A percentile compares a stretch with the other conserved stretches of the same genome.
Conservation (phyloP, 2,888 invertebrate species). For the Aphidoletes aphidimyza region DNA sequence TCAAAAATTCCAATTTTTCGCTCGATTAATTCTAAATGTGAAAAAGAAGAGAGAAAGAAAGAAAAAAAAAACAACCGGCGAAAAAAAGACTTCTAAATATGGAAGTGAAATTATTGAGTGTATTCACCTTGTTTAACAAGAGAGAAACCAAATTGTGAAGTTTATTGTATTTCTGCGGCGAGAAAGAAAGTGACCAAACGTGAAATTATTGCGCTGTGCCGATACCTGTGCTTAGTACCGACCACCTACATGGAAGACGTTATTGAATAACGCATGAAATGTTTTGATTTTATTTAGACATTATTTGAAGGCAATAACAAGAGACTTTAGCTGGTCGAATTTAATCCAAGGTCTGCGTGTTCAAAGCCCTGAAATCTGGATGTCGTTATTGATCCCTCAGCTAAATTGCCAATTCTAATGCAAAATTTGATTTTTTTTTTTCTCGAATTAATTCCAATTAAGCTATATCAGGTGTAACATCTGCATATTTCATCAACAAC, state of each 20-base stretch:
- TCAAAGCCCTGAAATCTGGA: background rate
- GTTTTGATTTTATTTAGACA: background rate
- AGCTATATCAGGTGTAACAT: background rate
- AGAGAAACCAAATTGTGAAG: background rate
- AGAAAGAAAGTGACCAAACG: background rate
- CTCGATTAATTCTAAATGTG: constrained; percentile 11
- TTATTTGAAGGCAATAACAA: too few relatives aligned
- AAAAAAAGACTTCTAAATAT: background rate
- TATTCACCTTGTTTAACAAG: background rate
- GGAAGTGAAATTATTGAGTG: background rate
- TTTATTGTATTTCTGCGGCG: background rate
- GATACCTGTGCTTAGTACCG: background rate
- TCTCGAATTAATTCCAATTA: background rate
- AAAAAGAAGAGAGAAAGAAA: too few relatives aligned
- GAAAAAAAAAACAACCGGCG: too few relatives aligned
- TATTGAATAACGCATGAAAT: constrained; percentile 20
- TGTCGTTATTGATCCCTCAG: background rate
- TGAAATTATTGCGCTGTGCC: background rate
- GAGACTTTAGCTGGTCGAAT: too few relatives aligned
- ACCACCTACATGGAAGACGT: background rate
- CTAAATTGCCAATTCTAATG: background rate
- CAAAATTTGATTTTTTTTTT: background rate
- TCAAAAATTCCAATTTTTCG: constrained; percentile 9
- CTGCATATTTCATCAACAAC: background rate
- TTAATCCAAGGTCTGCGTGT: too few relatives aligned